Conservation (phyloP, 1,140 invertebrate species). For the Diachasma alloeum region DNA sequence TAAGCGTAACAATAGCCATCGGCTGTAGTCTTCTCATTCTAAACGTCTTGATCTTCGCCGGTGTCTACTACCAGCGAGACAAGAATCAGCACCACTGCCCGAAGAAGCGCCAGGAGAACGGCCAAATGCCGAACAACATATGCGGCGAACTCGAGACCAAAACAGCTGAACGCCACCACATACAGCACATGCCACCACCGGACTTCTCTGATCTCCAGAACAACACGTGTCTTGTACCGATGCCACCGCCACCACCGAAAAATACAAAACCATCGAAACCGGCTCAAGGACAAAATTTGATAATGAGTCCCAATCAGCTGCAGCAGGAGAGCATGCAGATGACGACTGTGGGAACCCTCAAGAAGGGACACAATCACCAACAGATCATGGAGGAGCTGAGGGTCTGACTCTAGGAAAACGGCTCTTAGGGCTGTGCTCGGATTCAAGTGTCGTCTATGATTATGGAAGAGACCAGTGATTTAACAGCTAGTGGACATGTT, state of each 20-base stretch:
- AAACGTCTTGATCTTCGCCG: conserved; percentile 92
- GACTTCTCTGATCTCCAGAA: conserved; percentile 80
- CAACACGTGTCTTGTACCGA: conserved; percentile 71
- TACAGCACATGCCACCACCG: conserved; percentile 78
- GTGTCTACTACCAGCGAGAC: conserved; percentile 92
- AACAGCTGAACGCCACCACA: conserved; percentile 72
- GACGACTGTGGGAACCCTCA: conserved; percentile 69
- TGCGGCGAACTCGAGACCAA: conserved; percentile 79
- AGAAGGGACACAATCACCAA: conserved; percentile 71
- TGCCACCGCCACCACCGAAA: conserved; percentile 79
- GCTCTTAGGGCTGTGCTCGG: conserved; percentile 33
- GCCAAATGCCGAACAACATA: conserved; percentile 85
- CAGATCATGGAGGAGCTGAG: conserved; percentile 77
- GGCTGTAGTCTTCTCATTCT: conserved; percentile 89
- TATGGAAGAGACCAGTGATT: conserved; percentile 10
- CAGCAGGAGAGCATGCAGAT: conserved; percentile 70
- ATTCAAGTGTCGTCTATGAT: conserved; percentile 16
- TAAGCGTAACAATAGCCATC: conserved; percentile 93
- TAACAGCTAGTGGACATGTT: conserved; percentile 16
- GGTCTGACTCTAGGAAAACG: conserved; percentile 71
- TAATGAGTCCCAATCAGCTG: conserved; percentile 68
- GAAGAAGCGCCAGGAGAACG: conserved; percentile 82
- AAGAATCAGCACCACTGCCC: conserved; percentile 71
- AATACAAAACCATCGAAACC: conserved; percentile 71
- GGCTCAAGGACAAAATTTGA: conserved; percentile 63